These are phyloP conservation scores for Melanotaenia pygmaea DNA, from an alignment of 2,797 vertebrate genomes.

Conservation along the genomic window DNA sequence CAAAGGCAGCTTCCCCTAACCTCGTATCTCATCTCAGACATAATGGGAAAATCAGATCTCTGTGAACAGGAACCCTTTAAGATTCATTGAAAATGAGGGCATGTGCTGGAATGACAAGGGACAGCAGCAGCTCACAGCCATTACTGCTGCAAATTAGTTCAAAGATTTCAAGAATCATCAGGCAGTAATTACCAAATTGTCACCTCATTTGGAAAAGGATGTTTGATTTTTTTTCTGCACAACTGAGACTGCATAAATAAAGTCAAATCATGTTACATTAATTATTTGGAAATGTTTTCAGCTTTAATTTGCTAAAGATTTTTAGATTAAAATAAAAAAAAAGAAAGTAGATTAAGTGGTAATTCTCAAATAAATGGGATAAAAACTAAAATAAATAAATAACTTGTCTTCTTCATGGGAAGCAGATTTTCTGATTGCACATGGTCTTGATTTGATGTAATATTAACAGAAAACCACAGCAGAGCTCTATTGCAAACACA, in stretches of 20 bases:
- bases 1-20: constrained; percentile 64
- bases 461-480: constrained; percentile 14
- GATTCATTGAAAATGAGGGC: constrained; percentile 72
- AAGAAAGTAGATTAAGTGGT: neutral
- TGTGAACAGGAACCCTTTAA: constrained; percentile 70
- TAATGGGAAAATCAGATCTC: constrained; percentile 77
- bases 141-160: constrained; percentile 23
- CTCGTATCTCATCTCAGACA: constrained; percentile 74
- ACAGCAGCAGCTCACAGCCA: constrained; percentile 36
- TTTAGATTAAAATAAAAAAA: neutral
- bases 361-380: neutral
- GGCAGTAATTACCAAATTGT: constrained; percentile 27
- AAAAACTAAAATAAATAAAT: neutral
- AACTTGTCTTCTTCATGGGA: neutral
- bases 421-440: neutral
- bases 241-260: constrained; percentile 6
- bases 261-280: constrained; percentile 1
- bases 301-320: constrained; percentile 1
- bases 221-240: neutral
- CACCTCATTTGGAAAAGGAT: neutral
- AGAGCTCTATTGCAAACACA: constrained; percentile 7
- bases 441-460: neutral
- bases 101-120: constrained; percentile 44
- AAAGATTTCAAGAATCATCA: constrained; percentile 12
- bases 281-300: neutral